These are phyloP conservation scores for Augochlora pura DNA, from an alignment of 1,140 invertebrate species.

Conservation along the genomic window DNA sequence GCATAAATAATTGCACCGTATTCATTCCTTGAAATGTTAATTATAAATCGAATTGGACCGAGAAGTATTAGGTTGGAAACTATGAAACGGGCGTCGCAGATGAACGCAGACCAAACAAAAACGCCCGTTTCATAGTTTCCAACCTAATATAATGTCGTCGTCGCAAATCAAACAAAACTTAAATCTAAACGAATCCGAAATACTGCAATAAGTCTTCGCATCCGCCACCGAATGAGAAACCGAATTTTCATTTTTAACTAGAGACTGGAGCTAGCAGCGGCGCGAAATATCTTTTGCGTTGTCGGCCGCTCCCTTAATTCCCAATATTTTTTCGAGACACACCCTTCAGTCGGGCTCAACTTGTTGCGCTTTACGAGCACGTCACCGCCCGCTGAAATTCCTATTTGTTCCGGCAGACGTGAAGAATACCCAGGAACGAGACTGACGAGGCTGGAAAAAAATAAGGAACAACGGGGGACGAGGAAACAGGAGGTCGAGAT, in stretches of 20 bases:
- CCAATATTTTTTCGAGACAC: constrained; percentile 61
- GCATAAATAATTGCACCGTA: not conserved
- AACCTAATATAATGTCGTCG: too few species aligned
- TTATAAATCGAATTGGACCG: not conserved
- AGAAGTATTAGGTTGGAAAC: too few species aligned
- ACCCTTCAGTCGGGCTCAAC: constrained; percentile 55
- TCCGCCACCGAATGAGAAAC: not conserved
- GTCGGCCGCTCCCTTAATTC: constrained; percentile 52
- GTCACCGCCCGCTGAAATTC: constrained; percentile 64
- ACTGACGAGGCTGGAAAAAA: constrained; percentile 1
- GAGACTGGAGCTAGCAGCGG: not conserved
- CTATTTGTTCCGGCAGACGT: constrained; percentile 59
- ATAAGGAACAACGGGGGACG: constrained; percentile 45
- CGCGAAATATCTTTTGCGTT: constrained; percentile 24
- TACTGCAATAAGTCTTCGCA: not conserved
- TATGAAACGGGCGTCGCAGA: too few species aligned
- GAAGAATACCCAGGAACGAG: constrained; percentile 19
- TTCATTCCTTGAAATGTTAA: not conserved
- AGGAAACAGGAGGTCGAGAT: constrained; percentile 35
- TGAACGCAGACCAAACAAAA: too few species aligned
- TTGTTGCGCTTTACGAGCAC: constrained; percentile 65
- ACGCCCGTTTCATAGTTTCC: too few species aligned
- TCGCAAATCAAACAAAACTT: not conserved
- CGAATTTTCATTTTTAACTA: constrained; percentile 6
- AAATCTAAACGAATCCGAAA: not conserved